A percentile compares a stretch with the other conserved stretches of the same genome.
phyloP scores from a whole-genome alignment of 2,113 vertebrate species.

The Pedionomus torquatus region DNA sequence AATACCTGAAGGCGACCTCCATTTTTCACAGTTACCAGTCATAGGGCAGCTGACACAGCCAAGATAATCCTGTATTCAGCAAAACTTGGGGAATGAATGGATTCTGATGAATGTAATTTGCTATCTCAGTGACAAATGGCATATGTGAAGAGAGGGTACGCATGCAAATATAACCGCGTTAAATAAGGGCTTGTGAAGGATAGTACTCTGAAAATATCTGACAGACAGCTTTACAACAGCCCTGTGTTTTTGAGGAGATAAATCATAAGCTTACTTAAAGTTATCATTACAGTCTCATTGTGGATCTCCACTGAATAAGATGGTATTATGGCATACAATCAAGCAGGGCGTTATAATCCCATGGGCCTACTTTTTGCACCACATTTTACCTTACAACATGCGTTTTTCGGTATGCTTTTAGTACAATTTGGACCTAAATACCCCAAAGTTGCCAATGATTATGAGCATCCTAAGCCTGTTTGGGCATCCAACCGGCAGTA shows the following conservation, averaged over 20 bases:
- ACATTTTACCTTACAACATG: background rate
- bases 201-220: constrained; percentile 47
- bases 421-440: background rate
- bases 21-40: constrained; percentile 74
- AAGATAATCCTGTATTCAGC: constrained; percentile 77
- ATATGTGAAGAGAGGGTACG: constrained; percentile 63
- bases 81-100: constrained; percentile 66
- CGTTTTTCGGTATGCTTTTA: background rate
- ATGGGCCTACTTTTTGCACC: background rate
- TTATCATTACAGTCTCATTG: constrained; percentile 48
- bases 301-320: constrained; percentile 6
- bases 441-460: background rate
- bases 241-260: constrained; percentile 21
- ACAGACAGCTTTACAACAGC: constrained; percentile 50
- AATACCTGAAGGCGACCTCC: constrained; percentile 69
- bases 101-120: constrained; percentile 76
- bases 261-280: constrained; percentile 51
- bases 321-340: background rate
- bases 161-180: constrained; percentile 68
- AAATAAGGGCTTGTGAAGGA: constrained; percentile 67
- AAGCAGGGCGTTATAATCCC: background rate
- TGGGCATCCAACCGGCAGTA: background rate
- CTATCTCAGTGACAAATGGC: constrained; percentile 71
- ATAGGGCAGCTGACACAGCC: constrained; percentile 76
- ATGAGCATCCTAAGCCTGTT: background rate